Evolutionary conservation across 1,140 invertebrate species (phyloP), one percentile per base, ranked within the genome.

Genomic region (Cyphomyrmex costatus): DNA sequence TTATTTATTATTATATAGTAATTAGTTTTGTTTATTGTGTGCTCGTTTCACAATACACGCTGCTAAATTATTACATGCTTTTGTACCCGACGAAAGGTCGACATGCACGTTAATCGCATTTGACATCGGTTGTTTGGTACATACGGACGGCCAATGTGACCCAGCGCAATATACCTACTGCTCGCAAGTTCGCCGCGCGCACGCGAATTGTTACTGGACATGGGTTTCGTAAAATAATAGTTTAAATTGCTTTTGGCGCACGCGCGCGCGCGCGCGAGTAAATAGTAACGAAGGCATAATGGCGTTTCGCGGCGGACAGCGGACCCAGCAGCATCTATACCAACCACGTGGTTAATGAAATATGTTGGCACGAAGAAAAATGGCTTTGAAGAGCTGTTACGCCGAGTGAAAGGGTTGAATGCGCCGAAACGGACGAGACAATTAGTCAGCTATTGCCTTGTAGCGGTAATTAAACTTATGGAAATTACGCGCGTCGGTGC

Each of bases 191-290:
- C 14, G 66, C 19, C 53, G 53, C 36, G 49, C 73, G 79, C 74
- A 74, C 14, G 66, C 19, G 46, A 71, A 65, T 82, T 71, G 51
- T 46, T 51, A 56, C n/a, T 30, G 7, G 46, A 10, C 51, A 42
- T 56, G 46, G 36, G 24, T 49, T 61, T 30, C 27, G 68, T 42
- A 74, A 83, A 83, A 83, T 83, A 83, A 83, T 74, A 83, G 79
- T 83, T 83, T 83, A 83, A 83, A 83, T 83, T 83, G 79, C 79
- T 83, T 83, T 83, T 46, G 79, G 79, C 53, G 36, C 21, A 2
- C 24, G 78, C 30, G 21, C 16, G 51, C 46, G 49, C 76, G 16
- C 36, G 51, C 56, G 65, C 30, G 65, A 16, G 33, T 68, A 49
- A 74, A 83, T 83, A 83, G 68, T 74, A 83, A 83, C 66, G 36